Conservation (phyloP, 2,888 invertebrate genomes). For the Sussaba pulchella region DNA sequence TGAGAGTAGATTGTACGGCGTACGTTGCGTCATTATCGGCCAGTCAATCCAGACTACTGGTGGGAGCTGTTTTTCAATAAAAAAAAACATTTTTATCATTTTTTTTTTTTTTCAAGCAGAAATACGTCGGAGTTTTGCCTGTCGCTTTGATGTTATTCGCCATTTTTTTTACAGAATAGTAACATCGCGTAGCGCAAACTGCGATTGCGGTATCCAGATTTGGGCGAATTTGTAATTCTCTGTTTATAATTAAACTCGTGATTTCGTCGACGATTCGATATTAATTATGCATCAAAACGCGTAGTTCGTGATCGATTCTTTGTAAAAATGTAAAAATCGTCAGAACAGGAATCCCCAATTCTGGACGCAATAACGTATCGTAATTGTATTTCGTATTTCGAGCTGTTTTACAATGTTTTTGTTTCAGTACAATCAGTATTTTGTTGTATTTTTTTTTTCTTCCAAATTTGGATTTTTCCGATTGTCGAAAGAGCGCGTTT, state of each 20-base stretch:
- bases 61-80: constrained; percentile 10
- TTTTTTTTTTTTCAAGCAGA: constrained; percentile 24
- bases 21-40: neutral
- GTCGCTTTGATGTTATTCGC: constrained; percentile 46
- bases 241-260: too few species aligned
- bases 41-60: constrained; percentile 1
- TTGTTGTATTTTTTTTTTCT: constrained; percentile 45
- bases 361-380: constrained; percentile 2
- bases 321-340: too few species aligned
- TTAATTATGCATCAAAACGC: too few species aligned
- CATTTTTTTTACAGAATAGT: constrained; percentile 21
- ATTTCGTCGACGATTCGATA: too few species aligned
- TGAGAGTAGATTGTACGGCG: constrained; percentile 1
- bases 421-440: constrained; percentile 44
- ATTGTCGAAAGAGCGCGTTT: neutral
- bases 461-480: neutral
- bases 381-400: constrained; percentile 10
- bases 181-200: constrained; percentile 4
- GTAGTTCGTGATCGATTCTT: too few species aligned
- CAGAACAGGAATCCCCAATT: constrained; percentile 9
- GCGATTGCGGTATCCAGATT: constrained; percentile 8
- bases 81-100: constrained; percentile 9
- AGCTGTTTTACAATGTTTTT: constrained; percentile 31
- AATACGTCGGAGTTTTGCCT: constrained; percentile 38
- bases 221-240: neutral